phyloP scores from a whole-genome alignment of 1,140 invertebrate genomes.

The Akabosia matsudoensis region DNA sequence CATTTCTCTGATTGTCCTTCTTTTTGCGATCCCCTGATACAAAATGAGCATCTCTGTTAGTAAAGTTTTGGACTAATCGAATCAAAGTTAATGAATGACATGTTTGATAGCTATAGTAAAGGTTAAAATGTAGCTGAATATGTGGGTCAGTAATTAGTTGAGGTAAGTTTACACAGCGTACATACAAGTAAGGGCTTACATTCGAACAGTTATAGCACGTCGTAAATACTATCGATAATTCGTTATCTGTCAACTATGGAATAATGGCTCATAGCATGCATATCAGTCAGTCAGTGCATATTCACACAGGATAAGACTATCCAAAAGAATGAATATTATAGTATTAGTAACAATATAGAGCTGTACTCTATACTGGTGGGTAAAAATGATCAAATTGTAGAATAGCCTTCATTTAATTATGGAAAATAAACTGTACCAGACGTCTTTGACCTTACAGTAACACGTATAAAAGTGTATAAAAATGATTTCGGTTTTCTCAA shows the following conservation, averaged over 20 bases:
- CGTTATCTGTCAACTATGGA: neutral
- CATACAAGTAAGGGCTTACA: no score
- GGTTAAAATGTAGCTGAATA: no score
- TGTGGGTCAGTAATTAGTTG: no score
- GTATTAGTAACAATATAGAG: neutral
- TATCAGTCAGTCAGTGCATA: constrained; percentile 14
- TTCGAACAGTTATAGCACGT: no score
- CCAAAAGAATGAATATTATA: neutral
- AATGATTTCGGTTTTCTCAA: neutral
- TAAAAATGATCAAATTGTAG: no score
- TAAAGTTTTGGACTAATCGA: neutral
- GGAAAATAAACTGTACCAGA: neutral
- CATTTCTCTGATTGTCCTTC: neutral
- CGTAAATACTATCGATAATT: neutral
- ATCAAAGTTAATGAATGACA: neutral
- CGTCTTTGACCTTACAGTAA: neutral
- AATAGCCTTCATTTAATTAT: neutral
- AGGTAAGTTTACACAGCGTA: no score
- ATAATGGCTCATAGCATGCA: constrained; percentile 2
- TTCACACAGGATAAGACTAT: neutral
- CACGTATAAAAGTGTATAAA: no score
- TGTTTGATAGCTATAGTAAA: neutral
- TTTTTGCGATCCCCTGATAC: no score
- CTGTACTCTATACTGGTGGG: no score
- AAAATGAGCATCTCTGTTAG: neutral